Percentiles rank a stretch among this genome's conserved stretches.
phyloP scores from a whole-genome alignment of 2,113 vertebrate species.

The Aptenodytes patagonicus region DNA sequence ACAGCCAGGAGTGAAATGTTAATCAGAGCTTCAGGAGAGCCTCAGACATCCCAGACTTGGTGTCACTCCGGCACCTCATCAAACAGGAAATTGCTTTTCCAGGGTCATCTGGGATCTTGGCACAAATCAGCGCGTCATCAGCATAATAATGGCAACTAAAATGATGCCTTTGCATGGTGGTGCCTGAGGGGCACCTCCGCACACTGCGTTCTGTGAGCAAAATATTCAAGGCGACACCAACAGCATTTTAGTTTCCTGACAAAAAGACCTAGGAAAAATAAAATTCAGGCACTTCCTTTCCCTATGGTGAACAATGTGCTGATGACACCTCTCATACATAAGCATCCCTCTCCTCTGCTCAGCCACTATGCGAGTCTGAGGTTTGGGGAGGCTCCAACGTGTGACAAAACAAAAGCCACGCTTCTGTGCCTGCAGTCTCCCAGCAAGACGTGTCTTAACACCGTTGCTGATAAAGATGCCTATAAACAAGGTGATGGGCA shows the following conservation, averaged over 20 bases:
- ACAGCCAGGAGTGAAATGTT: background rate
- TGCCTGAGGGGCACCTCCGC: background rate
- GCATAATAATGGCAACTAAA: background rate
- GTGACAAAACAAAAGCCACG: background rate
- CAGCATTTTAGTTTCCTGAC: background rate
- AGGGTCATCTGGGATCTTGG: constrained; percentile 2
- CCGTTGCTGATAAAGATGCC: background rate
- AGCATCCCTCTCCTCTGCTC: background rate
- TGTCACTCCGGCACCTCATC: constrained; percentile 50
- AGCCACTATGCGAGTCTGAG: rapidly evolving
- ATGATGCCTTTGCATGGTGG: background rate
- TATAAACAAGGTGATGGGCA: rapidly evolving
- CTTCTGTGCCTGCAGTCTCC: background rate
- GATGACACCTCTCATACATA: rapidly evolving
- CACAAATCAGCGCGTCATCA: background rate
- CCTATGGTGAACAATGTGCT: rapidly evolving
- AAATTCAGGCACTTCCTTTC: background rate
- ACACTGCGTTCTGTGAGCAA: background rate
- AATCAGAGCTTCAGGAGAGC: constrained; percentile 7
- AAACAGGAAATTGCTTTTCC: constrained; percentile 66
- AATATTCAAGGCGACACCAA: background rate
- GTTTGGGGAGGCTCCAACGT: background rate
- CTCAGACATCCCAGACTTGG: constrained; percentile 8
- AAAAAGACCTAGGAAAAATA: background rate
- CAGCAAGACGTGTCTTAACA: rapidly evolving